Evolutionary conservation across 2,888 invertebrate species (phyloP), one percentile per base, ranked within the genome.

Genomic region (Elaeidobius kamerunicus): DNA sequence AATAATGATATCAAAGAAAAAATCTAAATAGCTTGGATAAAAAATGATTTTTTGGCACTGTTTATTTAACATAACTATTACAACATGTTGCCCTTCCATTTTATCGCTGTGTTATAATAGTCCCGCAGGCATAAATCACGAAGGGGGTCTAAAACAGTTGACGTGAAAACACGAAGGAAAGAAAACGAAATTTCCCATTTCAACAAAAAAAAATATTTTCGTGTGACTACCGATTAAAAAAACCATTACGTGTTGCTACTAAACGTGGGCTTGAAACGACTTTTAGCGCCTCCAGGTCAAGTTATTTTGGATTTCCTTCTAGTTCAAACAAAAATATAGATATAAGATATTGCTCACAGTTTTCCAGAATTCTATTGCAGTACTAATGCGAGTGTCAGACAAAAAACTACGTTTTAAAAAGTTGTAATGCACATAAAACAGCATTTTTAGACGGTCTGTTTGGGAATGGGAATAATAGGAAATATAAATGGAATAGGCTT

Each of bases 161-260:
- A 41, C 49, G 40, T 49, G 41, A 49, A 49, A 49, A 49, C 49
- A 49, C 49, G 49, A 49, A 49, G 32, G 23, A 49, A 41, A 48
- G 41, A 49, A 49, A 49, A 49, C 35, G 41, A 41, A 49, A 49
- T 49, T 49, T 49, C 49, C 35, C 34, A 41, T 34, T 39, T 40
- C 35, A 34, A 35, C 35, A 41, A 42, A 49, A 27, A 7, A 27
- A 48, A 35, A 41, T 34, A 41, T 49, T 42, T 42, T 49, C 49
- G 45, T 46, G 45, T 17, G 16, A 5, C 35, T 19, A 11, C 18
- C 28, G 5, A 17, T 28, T 18, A 36, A 43, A 27, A 35, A 46
- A 35, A 35, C 35, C 15, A 35, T 35, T 36, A 35, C 45, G 38
- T 46, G 45, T 46, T 38, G n/a, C 18, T 38, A 28, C 20, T 46